Base-by-base conservation (phyloP, 2,888 invertebrate genomes). In the Phragmatobia fuliginosa region DNA sequence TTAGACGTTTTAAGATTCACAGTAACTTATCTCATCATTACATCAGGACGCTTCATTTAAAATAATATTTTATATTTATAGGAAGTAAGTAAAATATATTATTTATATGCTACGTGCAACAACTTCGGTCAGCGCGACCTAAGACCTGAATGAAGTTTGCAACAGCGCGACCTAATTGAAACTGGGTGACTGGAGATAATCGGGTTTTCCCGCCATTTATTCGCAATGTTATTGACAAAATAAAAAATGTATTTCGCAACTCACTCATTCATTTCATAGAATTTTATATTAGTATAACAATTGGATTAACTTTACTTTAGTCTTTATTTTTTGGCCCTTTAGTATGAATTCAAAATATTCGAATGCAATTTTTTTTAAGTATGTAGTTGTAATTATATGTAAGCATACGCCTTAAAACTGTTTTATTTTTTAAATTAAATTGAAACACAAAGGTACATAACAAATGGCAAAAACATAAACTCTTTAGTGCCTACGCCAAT, bases 101-200 rank as follows among this genome's bases (percentile, higher is more conserved):
- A 28, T 6, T 16, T 60, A 64, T n/a, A 56, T 18, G n/a, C 71
- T 62, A 70, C 80, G 82, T 79, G 74, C 62, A 67, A 11, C 62
- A 59, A 28, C 72, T 61, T 68, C 74, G 62, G 71, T 67, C 58
- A 64, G n/a, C 31, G 16, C 25, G 18, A 75, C 52, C 60, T 25
- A 60, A 77, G 18, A 75, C 52, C 60, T 25, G 58, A 77, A 70
- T 81, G 82, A 82, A 81, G 73, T 75, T 71, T 66, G 73, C 62
- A 49, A 49, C 68, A 71, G 31, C 32, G 62, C 65, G n/a, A n/a
- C n/a, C n/a, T n/a, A n/a, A n/a, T 59, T 16, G 36, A 45, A 56
- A 68, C 18, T 58, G 41, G 36, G 25, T 60, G 28, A 56, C 68
- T 74, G 66, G 68, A 67, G 72, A 28, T 66, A 52, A 56, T 61